These are phyloP conservation scores for Danio kyathit DNA, from an alignment of 2,797 vertebrate genomes.

Conservation along the genomic window DNA sequence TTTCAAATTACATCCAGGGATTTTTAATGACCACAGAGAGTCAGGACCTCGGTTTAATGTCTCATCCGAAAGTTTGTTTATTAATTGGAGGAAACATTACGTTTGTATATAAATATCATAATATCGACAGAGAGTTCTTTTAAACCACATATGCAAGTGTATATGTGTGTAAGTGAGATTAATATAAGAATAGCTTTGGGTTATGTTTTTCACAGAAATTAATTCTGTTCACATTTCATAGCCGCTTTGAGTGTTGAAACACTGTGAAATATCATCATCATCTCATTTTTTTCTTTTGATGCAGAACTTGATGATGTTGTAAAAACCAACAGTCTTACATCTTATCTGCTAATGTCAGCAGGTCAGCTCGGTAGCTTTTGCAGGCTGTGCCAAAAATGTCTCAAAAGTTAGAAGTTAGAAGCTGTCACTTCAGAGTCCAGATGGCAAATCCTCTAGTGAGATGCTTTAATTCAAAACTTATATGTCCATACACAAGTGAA, in stretches of 20 bases:
- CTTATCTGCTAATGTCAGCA: neutral
- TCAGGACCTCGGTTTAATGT: no score
- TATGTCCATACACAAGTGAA: neutral
- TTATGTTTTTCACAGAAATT: neutral
- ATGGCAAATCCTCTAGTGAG: conserved; percentile 29
- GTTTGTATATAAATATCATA: no score
- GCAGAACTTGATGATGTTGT: conserved; percentile 1
- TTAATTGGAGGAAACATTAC: no score
- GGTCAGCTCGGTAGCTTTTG: neutral
- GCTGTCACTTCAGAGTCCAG: neutral
- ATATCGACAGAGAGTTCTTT: no score
- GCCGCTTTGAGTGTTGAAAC: neutral
- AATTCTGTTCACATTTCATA: neutral
- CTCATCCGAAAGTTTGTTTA: no score
- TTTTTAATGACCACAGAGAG: no score
- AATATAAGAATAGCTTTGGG: neutral
- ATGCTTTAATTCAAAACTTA: neutral
- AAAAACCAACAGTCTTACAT: neutral
- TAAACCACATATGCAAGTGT: no score
- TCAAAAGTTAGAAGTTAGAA: conserved; percentile 1
- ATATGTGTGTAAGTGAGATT: neutral
- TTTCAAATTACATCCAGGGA: no score
- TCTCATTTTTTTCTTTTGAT: neutral
- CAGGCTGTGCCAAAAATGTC: neutral
- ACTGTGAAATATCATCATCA: conserved; percentile 20